Base-by-base conservation (phyloP, 2,113 vertebrate genomes). In the Columbina picui region DNA sequence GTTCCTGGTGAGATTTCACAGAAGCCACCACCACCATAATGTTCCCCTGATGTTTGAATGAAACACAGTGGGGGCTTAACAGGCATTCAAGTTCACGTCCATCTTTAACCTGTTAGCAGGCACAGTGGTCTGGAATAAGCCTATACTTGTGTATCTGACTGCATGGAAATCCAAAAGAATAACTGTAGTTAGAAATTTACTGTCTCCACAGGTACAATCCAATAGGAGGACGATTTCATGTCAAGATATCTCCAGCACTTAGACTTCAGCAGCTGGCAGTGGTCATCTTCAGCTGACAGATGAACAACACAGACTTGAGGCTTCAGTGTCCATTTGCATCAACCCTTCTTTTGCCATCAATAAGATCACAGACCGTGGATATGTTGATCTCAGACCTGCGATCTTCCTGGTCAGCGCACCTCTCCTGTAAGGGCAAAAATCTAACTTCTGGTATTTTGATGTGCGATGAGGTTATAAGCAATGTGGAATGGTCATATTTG, bases 1-100 rank as follows among this genome's bases (percentile, higher is more conserved):
- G 27, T 22, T 89, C 53, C 45, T 83, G 73, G 19, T 0, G 4
- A 55, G 41, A 56, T 59, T 14, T 77, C 2, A 0, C 68, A 47
- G 79, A 70, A 80, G 26, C 50, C 17, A 6, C 19, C 67, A 19
- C 34, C 26, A 56, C 20, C 30, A 12, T 10, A 9, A 41, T 7
- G 7, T n/a, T 76, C 65, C 26, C 32, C 30, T 38, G 8, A 4
- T 7, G 39, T 30, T 1, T 41, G 39, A 71, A 53, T 4, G 32
- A 55, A 84, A 38, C 7, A 11, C 15, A 21, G 16, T 3, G 8
- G 27, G 50, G 14, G 23, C 5, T 64, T 41, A 57, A 38, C 13
- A 17, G n/a, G 21, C 0, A 1, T 32, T 55, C 30, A 56, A 19
- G 34, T 43, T 29, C 8, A 14, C 0, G 0, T 18, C 49, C 6